Evolutionary conservation across 2,888 invertebrate species (phyloP).

Genomic region (Macrophya alboannulata): DNA sequence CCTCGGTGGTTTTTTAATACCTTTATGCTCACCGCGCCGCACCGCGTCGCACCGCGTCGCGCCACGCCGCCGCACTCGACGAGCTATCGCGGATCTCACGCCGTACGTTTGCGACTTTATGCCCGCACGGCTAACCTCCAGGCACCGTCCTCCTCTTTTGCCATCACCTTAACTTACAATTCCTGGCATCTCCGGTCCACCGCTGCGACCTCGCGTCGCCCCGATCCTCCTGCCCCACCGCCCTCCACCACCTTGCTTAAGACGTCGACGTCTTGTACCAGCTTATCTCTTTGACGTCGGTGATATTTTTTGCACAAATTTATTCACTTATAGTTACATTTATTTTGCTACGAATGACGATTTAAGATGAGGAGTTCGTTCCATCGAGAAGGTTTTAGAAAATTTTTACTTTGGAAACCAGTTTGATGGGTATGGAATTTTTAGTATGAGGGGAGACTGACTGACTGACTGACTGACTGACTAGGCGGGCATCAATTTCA

Average conservation of each 20-base stretch:
- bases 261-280: conserved; percentile 74
- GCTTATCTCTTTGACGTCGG: conserved; percentile 48
- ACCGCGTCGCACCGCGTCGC: neutral
- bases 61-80: conserved; percentile 68
- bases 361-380: neutral
- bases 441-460: neutral
- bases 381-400: neutral
- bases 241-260: conserved; percentile 71
- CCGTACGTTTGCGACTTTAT: conserved; percentile 80
- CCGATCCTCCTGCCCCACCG: conserved; percentile 49
- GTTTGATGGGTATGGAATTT: conserved; percentile 24
- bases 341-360: neutral
- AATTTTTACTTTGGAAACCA: neutral
- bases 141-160: conserved; percentile 69
- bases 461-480: too few relatives aligned
- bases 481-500: conserved; percentile 37
- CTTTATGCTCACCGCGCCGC: conserved; percentile 77
- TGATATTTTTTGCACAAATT: conserved; percentile 33
- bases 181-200: conserved; percentile 63
- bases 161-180: conserved; percentile 79
- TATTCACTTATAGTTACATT: conserved; percentile 15
- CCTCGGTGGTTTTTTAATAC: conserved; percentile 69
- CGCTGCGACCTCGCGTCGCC: conserved; percentile 66
- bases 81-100: conserved; percentile 80
- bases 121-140: conserved; percentile 78